These are phyloP conservation scores for Falco punctatus DNA, from an alignment of 2,113 vertebrate species.

Conservation along the genomic window DNA sequence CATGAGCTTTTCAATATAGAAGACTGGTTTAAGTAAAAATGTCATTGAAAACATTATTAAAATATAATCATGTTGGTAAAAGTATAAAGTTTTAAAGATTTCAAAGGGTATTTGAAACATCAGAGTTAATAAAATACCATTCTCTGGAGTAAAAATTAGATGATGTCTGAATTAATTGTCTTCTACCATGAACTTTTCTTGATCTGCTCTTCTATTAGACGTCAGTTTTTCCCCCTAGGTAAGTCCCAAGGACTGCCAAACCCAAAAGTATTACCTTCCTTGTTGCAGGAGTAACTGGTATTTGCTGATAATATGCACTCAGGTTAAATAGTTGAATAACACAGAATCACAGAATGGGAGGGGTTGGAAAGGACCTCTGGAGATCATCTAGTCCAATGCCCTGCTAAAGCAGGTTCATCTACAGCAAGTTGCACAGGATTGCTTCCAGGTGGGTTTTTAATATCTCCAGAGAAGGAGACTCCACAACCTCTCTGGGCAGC, in stretches of 20 bases:
- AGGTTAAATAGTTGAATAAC: background rate
- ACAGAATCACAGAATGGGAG: no score
- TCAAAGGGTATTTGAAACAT: background rate
- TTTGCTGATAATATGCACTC: background rate
- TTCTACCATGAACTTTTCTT: background rate
- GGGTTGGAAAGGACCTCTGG: no score
- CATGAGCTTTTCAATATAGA: background rate
- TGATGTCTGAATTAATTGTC: background rate
- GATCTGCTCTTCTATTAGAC: background rate
- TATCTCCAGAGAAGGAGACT: no score
- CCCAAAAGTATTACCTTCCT: background rate
- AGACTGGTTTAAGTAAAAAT: background rate
- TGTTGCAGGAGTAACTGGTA: background rate
- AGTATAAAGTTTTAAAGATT: background rate
- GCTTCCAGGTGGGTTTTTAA: no score
- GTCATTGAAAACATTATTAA: background rate
- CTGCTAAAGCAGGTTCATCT: no score
- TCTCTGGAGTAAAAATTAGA: background rate
- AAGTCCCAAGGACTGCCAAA: background rate
- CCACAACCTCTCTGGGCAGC: no score
- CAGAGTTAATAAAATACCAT: background rate
- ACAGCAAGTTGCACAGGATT: no score
- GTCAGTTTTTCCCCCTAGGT: background rate
- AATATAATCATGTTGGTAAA: background rate
- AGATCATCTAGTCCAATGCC: no score